A percentile compares a stretch with the other conserved stretches of the same genome.
Evolutionary conservation across 2,797 vertebrate genomes (phyloP).

Genomic region (Falco concolor): DNA sequence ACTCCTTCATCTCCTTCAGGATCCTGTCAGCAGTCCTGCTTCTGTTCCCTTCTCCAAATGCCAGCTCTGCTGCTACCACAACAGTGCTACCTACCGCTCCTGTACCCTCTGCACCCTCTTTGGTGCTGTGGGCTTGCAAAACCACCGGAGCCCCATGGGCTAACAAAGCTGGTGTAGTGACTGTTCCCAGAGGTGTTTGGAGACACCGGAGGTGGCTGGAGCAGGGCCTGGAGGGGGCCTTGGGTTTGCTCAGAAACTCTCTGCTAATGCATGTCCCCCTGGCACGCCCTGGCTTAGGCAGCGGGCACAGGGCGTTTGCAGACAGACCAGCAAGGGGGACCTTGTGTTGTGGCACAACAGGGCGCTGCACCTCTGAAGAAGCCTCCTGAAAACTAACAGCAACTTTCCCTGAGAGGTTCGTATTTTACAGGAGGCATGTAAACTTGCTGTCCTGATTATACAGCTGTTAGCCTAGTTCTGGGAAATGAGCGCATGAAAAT

Average conservation of each 20-base stretch:
- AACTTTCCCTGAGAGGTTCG: conserved; percentile 7
- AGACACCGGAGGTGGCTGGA: neutral
- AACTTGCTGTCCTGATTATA: conserved; percentile 60
- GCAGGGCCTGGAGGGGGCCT: neutral
- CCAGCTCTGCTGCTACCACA: neutral
- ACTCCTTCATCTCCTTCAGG: neutral
- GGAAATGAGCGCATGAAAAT: conserved; percentile 51
- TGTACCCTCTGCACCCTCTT: neutral
- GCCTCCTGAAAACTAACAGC: conserved; percentile 16
- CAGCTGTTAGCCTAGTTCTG: conserved; percentile 67
- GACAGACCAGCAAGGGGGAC: neutral
- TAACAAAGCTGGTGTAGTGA: neutral
- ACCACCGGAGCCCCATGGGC: neutral
- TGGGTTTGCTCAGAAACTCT: neutral
- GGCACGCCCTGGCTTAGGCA: neutral
- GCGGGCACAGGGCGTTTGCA: neutral
- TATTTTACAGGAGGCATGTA: conserved; percentile 44
- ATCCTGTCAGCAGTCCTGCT: neutral
- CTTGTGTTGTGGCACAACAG: neutral
- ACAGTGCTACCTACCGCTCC: neutral
- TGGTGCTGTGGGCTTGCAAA: neutral
- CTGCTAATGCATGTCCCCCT: neutral
- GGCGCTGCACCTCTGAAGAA: neutral
- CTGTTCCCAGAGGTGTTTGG: neutral
- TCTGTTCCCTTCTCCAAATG: fast-evolving